Conservation (phyloP, 2,113 vertebrate species). For the Elephantulus edwardii region DNA sequence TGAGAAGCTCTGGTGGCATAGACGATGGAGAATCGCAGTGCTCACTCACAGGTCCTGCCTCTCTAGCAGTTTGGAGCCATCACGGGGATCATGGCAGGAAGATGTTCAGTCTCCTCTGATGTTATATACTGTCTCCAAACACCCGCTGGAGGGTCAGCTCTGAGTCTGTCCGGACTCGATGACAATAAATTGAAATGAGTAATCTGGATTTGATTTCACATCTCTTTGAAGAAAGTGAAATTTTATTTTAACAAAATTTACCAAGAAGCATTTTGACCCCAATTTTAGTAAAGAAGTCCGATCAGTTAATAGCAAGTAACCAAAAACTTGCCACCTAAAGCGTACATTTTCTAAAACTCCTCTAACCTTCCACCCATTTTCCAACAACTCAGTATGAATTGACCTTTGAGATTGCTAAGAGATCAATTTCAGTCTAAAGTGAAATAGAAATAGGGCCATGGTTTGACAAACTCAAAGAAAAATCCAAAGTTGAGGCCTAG, state of each 20-base stretch:
- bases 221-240: neutral
- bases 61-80: too few relatives aligned
- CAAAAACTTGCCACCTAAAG: neutral
- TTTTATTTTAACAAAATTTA: constrained; percentile 4
- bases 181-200: too few relatives aligned
- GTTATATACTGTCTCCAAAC: too few relatives aligned
- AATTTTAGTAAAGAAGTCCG: neutral
- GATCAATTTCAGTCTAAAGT: neutral
- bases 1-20: too few relatives aligned
- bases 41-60: too few relatives aligned
- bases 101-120: too few relatives aligned
- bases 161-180: too few relatives aligned
- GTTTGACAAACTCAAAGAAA: constrained; percentile 38
- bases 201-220: neutral
- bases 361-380: neutral
- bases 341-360: neutral
- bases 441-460: neutral
- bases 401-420: constrained; percentile 22
- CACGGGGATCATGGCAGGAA: too few relatives aligned
- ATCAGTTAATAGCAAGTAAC: neutral
- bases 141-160: too few relatives aligned
- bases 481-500: neutral
- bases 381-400: neutral
- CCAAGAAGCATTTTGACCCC: neutral
- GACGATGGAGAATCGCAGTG: too few relatives aligned